Conservation (phyloP, 35 echinoderm and acorn worm genomes). For the Heliocidaris tuberculata region DNA sequence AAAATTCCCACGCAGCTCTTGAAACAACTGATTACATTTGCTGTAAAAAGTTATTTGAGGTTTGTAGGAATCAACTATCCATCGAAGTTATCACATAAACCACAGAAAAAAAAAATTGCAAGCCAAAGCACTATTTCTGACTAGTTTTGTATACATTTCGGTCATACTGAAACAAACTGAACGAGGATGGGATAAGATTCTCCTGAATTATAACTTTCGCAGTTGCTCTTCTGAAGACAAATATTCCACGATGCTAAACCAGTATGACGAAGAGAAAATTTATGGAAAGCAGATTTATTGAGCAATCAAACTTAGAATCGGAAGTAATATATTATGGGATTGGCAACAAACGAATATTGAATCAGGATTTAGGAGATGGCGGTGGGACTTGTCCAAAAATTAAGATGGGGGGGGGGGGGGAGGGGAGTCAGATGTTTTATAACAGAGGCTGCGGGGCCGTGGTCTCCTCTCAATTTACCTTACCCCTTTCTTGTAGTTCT, state of each 20-base stretch:
- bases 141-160: not conserved
- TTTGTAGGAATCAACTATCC: too few relatives aligned
- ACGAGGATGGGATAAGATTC: not conserved
- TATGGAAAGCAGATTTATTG: not conserved
- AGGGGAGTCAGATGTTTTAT: not conserved
- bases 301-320: conserved; percentile 9
- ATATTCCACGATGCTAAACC: not conserved
- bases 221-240: not conserved
- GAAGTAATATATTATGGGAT: conserved; percentile 21
- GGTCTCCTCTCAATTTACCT: not conserved
- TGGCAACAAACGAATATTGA: not conserved
- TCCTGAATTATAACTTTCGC: not conserved
- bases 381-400: not conserved
- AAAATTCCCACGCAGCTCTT: too few relatives aligned
- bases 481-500: not conserved
- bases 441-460: not conserved
- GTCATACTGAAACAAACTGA: not conserved
- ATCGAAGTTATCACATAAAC: too few relatives aligned
- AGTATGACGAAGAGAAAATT: not conserved
- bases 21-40: too few relatives aligned
- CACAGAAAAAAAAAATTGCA: too few relatives aligned
- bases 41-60: too few relatives aligned
- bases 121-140: not conserved
- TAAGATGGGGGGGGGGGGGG: not conserved
- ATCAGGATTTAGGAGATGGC: too few relatives aligned